A percentile compares a stretch with the other conserved stretches of the same genome.
Conservation (phyloP, 1,140 invertebrate species). For the Tetramorium alpestre region DNA sequence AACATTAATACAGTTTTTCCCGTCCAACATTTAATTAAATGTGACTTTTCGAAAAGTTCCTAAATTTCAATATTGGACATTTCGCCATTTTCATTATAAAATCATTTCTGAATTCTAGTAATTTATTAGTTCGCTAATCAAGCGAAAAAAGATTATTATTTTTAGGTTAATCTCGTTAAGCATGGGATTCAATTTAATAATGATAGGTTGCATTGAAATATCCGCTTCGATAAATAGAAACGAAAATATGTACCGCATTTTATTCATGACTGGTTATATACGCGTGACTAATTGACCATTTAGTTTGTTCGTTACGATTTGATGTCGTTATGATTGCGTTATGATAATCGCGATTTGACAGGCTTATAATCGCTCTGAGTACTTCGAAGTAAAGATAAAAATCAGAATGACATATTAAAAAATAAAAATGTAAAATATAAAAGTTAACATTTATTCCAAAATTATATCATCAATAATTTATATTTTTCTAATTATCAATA, state of each 20-base stretch:
- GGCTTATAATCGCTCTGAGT: not conserved
- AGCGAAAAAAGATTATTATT: not conserved
- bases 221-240: not conserved
- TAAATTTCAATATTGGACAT: not conserved
- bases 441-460: not conserved
- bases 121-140: not conserved
- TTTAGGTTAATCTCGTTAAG: slow-evolving; percentile 19
- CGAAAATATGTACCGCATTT: slow-evolving; percentile 1
- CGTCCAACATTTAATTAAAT: too few relatives aligned
- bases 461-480: not conserved
- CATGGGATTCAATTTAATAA: not conserved
- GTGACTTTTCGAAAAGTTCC: not conserved
- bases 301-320: slow-evolving; percentile 16
- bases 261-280: slow-evolving; percentile 2
- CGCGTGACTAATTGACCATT: slow-evolving; percentile 22
- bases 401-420: not conserved
- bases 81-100: not conserved
- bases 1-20: too few relatives aligned
- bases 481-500: not conserved
- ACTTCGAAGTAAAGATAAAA: not conserved
- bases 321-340: not conserved
- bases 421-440: not conserved
- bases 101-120: slow-evolving; percentile 18
- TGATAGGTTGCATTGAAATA: not conserved
- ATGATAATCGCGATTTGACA: slow-evolving; percentile 15